Evolutionary conservation across 2,888 invertebrate species (phyloP).

Genomic region (Mimachlamys varia): DNA sequence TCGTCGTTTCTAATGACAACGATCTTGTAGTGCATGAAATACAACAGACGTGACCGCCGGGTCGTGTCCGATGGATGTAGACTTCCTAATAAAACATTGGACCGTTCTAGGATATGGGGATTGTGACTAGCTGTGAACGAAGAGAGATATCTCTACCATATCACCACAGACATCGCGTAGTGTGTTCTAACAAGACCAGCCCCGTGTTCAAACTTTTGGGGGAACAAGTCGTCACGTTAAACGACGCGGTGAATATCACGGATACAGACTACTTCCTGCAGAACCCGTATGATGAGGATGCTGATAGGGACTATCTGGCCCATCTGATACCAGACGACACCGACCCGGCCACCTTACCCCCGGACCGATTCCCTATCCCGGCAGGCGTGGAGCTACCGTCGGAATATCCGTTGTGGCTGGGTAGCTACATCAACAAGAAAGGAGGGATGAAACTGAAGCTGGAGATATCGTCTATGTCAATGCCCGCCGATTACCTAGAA

Average conservation of each 20-base stretch:
- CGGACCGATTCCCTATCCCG: not conserved
- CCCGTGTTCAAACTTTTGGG: not conserved
- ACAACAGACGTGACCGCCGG: not conserved
- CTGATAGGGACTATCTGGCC: not conserved
- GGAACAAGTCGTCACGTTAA: not conserved
- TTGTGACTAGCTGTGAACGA: not conserved
- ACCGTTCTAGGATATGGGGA: not conserved
- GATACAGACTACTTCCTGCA: not conserved
- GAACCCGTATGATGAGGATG: not conserved
- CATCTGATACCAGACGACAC: not conserved
- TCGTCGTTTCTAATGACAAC: not conserved
- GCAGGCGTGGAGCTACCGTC: not conserved
- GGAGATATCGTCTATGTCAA: not conserved
- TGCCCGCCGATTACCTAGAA: not conserved
- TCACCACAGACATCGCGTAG: too few species aligned
- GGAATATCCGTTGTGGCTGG: not conserved
- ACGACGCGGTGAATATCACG: not conserved
- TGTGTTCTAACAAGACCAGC: not conserved
- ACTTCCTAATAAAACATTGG: not conserved
- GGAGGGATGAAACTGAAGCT: not conserved
- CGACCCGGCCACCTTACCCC: not conserved
- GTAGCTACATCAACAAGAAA: not conserved
- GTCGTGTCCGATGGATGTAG: too few species aligned
- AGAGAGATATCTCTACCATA: not conserved
- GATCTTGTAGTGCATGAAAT: not conserved